phyloP scores from a whole-genome alignment of 2,113 vertebrate species.

The Urocynchramus pylzowi region DNA sequence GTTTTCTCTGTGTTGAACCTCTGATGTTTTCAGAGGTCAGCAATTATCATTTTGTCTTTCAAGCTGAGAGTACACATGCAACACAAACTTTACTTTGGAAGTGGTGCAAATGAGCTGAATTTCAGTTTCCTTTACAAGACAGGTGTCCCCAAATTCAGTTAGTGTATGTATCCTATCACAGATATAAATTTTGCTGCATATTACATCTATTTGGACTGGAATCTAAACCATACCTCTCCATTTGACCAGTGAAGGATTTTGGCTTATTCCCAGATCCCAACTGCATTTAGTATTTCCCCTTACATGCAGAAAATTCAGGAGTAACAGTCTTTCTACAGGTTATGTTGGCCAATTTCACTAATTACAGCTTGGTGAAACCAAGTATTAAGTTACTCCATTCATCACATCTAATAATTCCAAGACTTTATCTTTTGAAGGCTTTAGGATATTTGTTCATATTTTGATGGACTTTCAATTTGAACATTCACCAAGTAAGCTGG shows the following conservation, averaged over 20 bases:
- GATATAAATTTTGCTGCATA: background rate
- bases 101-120: background rate
- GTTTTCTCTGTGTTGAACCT: background rate
- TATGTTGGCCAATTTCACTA: background rate
- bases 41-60: background rate
- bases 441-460: background rate
- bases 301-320: background rate
- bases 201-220: background rate
- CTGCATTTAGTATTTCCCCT: background rate
- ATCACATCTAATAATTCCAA: background rate
- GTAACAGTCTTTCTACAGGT: background rate
- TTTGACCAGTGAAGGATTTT: background rate
- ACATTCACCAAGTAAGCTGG: background rate
- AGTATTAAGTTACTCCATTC: background rate
- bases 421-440: background rate
- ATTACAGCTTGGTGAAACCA: background rate
- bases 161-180: background rate
- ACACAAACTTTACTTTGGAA: background rate
- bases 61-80: background rate
- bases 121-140: background rate
- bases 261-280: background rate
- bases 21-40: background rate
- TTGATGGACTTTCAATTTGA: constrained; percentile 1
- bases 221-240: background rate
- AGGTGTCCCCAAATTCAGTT: background rate